phyloP scores from a whole-genome alignment of 1,140 invertebrate genomes.

The Drosophila subpulchrella region DNA sequence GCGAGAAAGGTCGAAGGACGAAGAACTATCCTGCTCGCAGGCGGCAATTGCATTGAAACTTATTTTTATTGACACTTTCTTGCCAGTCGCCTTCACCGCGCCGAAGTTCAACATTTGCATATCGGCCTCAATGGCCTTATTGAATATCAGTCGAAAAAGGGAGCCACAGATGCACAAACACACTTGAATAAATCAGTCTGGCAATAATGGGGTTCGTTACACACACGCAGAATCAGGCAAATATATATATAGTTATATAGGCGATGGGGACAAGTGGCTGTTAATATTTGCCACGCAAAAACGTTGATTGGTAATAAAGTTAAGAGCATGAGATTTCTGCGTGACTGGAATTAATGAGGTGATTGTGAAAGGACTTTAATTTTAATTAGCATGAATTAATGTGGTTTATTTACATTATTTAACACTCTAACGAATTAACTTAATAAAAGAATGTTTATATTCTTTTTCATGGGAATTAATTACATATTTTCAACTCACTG shows the following conservation, averaged over 20 bases:
- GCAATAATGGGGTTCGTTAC: slow-evolving; percentile 31
- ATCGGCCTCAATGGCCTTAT: slow-evolving; percentile 28
- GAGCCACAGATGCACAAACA: background rate
- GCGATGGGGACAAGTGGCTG: background rate
- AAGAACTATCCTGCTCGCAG: background rate
- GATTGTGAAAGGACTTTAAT: background rate
- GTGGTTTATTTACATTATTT: background rate
- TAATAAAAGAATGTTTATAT: too few relatives aligned
- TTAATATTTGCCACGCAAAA: slow-evolving; percentile 2
- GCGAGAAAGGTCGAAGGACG: background rate
- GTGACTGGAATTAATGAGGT: slow-evolving; percentile 6
- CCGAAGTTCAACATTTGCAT: slow-evolving; percentile 57
- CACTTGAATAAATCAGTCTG: slow-evolving; percentile 14
- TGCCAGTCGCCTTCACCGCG: background rate
- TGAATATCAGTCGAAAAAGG: slow-evolving; percentile 9
- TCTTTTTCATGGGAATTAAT: background rate
- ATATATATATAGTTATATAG: slow-evolving; percentile 6
- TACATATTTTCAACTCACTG: too few relatives aligned
- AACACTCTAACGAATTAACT: too few relatives aligned
- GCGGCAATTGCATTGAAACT: slow-evolving; percentile 53
- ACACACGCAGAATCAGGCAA: slow-evolving; percentile 24
- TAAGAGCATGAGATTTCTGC: slow-evolving; percentile 12
- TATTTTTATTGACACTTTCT: slow-evolving; percentile 69
- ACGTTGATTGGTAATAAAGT: slow-evolving; percentile 17
- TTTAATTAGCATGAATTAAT: background rate